phyloP scores from a whole-genome alignment of 2,113 vertebrate genomes.

The Sturnus vulgaris region DNA sequence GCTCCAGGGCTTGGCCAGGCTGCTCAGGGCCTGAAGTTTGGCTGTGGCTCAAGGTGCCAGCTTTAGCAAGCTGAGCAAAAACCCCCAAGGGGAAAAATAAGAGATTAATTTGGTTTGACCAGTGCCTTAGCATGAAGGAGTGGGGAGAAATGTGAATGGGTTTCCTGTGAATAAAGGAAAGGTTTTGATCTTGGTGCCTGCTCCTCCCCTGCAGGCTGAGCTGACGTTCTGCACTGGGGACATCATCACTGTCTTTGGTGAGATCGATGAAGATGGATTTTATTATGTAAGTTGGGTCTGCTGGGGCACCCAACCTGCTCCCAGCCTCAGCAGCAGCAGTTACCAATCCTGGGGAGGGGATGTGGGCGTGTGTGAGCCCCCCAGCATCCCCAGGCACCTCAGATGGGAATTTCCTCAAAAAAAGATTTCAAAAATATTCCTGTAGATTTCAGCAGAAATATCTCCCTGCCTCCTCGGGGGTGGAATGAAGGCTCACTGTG shows the following conservation, averaged over 20 bases:
- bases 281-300: slow-evolving; percentile 86
- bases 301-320: not conserved
- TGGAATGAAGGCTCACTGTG: no score
- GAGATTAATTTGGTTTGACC: not conserved
- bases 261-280: slow-evolving; percentile 98
- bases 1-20: rapidly evolving
- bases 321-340: rapidly evolving
- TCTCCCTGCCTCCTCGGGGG: not conserved
- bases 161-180: not conserved
- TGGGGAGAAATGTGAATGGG: not conserved
- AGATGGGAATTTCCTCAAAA: not conserved
- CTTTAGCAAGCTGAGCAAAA: not conserved
- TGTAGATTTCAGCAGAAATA: not conserved
- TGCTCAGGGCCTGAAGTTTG: not conserved
- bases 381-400: rapidly evolving
- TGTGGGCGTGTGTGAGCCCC: rapidly evolving
- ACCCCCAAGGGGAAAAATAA: no score
- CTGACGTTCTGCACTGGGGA: slow-evolving; percentile 96
- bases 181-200: not conserved
- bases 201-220: slow-evolving; percentile 78
- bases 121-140: not conserved
- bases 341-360: not conserved
- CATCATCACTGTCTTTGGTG: slow-evolving; percentile 91
- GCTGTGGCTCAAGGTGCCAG: not conserved
- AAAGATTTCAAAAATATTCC: no score